phyloP scores from a whole-genome alignment of 2,113 vertebrate genomes.

The Grantiella picta region DNA sequence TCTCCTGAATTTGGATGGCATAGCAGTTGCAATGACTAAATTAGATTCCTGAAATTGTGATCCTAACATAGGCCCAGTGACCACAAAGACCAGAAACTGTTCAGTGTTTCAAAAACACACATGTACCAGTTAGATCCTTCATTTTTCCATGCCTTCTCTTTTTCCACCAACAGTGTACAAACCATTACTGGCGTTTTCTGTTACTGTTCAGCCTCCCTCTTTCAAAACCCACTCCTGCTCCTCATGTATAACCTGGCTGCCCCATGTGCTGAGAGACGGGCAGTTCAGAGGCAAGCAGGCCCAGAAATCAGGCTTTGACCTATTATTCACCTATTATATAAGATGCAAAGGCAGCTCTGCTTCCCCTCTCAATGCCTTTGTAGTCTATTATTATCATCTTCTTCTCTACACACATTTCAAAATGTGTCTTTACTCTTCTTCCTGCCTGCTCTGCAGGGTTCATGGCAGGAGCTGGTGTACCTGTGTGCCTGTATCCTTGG shows the following conservation, averaged over 20 bases:
- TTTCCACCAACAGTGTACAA: not conserved
- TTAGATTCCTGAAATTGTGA: not conserved
- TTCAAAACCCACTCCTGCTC: not conserved
- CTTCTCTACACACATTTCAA: not conserved
- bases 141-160: not conserved
- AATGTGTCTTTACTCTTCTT: not conserved
- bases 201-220: not conserved
- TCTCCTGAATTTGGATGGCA: constrained; percentile 1
- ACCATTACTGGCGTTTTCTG: not conserved
- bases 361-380: not conserved
- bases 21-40: not conserved
- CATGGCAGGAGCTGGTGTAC: not conserved
- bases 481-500: not conserved
- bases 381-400: not conserved
- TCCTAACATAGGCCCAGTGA: not conserved
- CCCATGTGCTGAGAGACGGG: not conserved
- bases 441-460: not conserved
- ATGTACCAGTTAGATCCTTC: not conserved
- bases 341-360: not conserved
- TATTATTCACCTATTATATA: not conserved
- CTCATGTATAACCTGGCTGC: not conserved
- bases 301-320: not conserved
- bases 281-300: not conserved
- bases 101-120: not conserved
- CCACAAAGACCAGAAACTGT: not conserved